phyloP scores from a whole-genome alignment of 2,888 invertebrate species.

The Agapetus fuscipes region DNA sequence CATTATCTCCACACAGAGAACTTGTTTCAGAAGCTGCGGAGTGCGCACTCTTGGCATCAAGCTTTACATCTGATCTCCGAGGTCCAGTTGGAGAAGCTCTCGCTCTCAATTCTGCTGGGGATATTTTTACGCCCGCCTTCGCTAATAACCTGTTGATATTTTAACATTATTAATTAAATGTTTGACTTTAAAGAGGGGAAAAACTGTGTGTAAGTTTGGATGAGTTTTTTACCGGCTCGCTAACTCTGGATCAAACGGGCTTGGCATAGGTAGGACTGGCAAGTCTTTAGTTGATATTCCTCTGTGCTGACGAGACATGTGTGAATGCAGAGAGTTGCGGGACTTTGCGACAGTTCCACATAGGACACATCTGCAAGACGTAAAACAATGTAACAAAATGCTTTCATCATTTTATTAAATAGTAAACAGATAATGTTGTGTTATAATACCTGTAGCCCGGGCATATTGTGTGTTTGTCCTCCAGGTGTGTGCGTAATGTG shows the following conservation, averaged over 20 bases:
- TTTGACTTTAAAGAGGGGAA: background rate
- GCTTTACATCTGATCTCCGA: slow-evolving; percentile 62
- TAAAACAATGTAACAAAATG: background rate
- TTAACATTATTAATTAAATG: background rate
- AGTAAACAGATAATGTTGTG: background rate
- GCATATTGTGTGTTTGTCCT: slow-evolving; percentile 89
- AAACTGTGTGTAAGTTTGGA: background rate
- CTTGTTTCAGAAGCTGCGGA: slow-evolving; percentile 64
- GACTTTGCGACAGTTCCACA: slow-evolving; percentile 91
- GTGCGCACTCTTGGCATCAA: slow-evolving; percentile 61
- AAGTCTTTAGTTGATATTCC: slow-evolving; percentile 90
- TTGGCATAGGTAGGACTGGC: slow-evolving; percentile 87
- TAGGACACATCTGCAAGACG: slow-evolving; percentile 59
- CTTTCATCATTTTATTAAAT: background rate
- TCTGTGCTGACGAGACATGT: slow-evolving; percentile 89
- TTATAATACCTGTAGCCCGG: slow-evolving; percentile 62
- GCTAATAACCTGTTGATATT: slow-evolving; percentile 53
- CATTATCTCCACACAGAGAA: slow-evolving; percentile 68
- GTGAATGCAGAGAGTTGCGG: slow-evolving; percentile 83
- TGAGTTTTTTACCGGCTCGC: slow-evolving; percentile 52
- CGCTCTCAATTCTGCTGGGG: slow-evolving; percentile 72
- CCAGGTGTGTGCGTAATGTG: slow-evolving; percentile 81
- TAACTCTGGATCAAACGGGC: slow-evolving; percentile 82
- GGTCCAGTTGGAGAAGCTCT: slow-evolving; percentile 81
- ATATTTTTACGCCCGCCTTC: slow-evolving; percentile 82